phyloP scores from a whole-genome alignment of 1,140 invertebrate genomes.

The Pseudomyrmex cubaensis region DNA sequence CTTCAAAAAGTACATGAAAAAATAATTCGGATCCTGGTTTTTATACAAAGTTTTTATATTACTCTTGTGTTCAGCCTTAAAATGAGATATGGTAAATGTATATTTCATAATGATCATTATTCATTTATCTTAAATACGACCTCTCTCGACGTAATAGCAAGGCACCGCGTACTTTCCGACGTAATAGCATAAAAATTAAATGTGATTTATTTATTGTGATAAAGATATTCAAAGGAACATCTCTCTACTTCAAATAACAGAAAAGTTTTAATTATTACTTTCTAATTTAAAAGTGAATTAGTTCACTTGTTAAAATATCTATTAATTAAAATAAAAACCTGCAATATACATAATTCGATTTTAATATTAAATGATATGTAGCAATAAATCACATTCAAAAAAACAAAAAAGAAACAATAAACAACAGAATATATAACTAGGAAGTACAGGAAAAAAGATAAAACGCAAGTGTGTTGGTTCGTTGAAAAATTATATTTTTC shows the following conservation, averaged over 20 bases:
- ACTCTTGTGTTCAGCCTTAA: conserved; percentile 70
- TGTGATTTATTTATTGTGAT: neutral
- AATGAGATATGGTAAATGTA: conserved; percentile 70
- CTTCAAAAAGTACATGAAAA: conserved; percentile 46
- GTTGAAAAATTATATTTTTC: conserved; percentile 85
- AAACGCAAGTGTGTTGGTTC: conserved; percentile 71
- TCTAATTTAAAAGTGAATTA: conserved; percentile 16
- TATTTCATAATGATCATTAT: conserved; percentile 7
- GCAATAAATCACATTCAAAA: conserved; percentile 27
- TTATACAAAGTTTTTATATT: neutral
- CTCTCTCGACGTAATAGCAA: conserved; percentile 46
- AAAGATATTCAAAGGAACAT: conserved; percentile 8
- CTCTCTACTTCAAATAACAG: neutral
- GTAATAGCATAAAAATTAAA: conserved; percentile 13
- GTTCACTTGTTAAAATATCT: conserved; percentile 5
- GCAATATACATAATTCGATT: too few species aligned
- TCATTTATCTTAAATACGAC: conserved; percentile 25
- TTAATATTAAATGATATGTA: neutral
- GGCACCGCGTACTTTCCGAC: conserved; percentile 48
- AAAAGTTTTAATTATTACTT: neutral
- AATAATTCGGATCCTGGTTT: conserved; percentile 49
- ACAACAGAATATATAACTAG: conserved; percentile 25
- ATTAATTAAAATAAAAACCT: conserved; percentile 21
- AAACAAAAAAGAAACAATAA: conserved; percentile 41
- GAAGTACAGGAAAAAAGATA: conserved; percentile 62